Percentiles rank a stretch among this genome's conserved stretches.
These are phyloP conservation scores for Trogon melanurus DNA, from an alignment of 2,113 vertebrate species.

Conservation along the genomic window DNA sequence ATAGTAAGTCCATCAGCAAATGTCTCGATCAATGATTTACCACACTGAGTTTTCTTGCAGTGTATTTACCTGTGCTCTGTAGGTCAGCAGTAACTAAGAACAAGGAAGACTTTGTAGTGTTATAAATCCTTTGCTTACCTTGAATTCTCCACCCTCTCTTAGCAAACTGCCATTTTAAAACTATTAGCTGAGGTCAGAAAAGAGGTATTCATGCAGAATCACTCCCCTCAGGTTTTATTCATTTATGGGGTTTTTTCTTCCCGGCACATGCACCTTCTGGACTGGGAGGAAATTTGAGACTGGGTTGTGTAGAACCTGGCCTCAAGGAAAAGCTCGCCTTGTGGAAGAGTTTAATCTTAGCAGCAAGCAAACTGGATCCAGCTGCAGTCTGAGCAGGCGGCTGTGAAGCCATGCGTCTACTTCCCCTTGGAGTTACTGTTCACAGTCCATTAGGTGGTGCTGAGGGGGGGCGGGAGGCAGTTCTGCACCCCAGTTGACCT, in stretches of 20 bases:
- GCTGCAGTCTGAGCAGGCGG: not conserved
- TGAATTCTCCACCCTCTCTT: not conserved
- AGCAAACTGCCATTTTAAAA: not conserved
- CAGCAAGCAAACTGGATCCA: not conserved
- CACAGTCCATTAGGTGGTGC: not conserved
- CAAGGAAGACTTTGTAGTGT: not conserved
- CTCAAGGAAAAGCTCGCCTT: constrained; percentile 49
- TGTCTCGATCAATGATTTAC: constrained; percentile 51
- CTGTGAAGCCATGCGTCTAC: not conserved
- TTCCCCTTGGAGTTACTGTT: not conserved
- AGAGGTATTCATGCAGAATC: not conserved
- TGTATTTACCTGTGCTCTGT: not conserved
- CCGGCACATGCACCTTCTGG: not conserved
- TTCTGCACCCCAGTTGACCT: not conserved
- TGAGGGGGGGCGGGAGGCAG: not conserved
- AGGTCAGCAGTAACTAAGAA: constrained; percentile 44
- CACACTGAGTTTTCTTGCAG: not conserved
- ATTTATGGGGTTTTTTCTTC: not conserved
- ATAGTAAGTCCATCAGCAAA: not conserved
- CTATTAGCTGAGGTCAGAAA: not conserved
- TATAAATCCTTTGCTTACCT: constrained; percentile 53
- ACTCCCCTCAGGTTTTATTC: not conserved
- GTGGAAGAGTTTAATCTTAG: not conserved
- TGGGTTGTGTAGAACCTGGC: not conserved
- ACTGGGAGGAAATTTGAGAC: not conserved